Evolutionary conservation across 2,113 vertebrate genomes (phyloP).

Genomic region (Gallinago paraguaiae): DNA sequence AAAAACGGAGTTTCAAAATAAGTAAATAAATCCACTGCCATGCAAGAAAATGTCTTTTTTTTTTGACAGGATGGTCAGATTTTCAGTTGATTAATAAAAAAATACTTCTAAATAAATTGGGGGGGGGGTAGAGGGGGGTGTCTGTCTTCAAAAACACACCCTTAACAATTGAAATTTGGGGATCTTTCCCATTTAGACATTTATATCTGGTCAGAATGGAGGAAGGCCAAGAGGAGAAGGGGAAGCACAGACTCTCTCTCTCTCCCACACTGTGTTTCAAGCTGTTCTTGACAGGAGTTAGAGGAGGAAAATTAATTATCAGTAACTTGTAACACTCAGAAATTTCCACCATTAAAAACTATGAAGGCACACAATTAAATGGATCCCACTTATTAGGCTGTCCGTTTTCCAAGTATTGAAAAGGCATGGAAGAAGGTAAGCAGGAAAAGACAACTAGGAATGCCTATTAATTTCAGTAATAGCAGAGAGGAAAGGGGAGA

Average conservation of each 20-base stretch:
- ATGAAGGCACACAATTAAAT: background rate
- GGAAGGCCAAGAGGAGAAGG: background rate
- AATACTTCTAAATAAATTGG: background rate
- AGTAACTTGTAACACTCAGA: background rate
- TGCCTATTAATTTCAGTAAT: background rate
- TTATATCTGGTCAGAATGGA: accelerated
- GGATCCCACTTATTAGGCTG: background rate
- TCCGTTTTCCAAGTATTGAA: background rate
- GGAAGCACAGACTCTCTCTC: background rate
- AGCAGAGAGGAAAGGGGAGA: background rate
- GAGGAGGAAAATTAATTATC: background rate
- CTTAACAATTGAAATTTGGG: background rate
- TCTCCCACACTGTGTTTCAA: background rate
- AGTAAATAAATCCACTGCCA: background rate
- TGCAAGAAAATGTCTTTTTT: background rate
- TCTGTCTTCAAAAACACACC: background rate
- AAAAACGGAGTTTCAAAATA: background rate
- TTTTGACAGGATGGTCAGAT: background rate
- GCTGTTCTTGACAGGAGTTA: background rate
- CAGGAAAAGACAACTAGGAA: background rate
- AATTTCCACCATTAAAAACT: background rate
- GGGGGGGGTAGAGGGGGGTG: background rate
- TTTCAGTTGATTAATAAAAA: background rate
- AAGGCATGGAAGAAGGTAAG: background rate
- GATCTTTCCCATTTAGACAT: background rate